Percentiles rank a stretch among this genome's conserved stretches.
These are phyloP conservation scores for Trachelus iudaicus DNA, from an alignment of 2,888 invertebrate species.

Conservation along the genomic window DNA sequence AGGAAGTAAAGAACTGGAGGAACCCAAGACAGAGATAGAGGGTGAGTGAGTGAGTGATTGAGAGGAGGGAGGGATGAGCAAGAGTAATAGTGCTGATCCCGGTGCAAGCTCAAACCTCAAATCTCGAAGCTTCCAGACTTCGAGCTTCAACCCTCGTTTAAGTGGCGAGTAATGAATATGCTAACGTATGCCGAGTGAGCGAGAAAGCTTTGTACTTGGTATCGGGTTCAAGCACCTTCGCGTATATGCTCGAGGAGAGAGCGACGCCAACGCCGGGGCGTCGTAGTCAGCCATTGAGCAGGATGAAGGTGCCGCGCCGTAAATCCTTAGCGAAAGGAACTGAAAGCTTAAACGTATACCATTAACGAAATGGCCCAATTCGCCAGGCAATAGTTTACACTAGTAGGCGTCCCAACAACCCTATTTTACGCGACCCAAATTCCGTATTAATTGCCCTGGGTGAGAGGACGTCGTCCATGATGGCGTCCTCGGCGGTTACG, in stretches of 20 bases:
- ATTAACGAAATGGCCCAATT: too few species aligned
- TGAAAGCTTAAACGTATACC: too few species aligned
- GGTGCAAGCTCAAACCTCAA: slow-evolving; percentile 29
- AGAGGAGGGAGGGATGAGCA: background rate
- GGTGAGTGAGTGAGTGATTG: background rate
- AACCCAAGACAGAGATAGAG: background rate
- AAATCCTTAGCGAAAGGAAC: background rate
- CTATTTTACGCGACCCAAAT: too few species aligned
- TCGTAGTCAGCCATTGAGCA: background rate
- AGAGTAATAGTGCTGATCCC: slow-evolving; percentile 53
- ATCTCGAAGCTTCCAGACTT: slow-evolving; percentile 33
- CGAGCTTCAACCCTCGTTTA: slow-evolving; percentile 38
- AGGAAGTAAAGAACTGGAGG: too few species aligned
- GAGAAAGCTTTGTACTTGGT: slow-evolving; percentile 56
- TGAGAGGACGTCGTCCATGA: too few species aligned
- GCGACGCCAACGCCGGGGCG: background rate
- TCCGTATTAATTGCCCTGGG: too few species aligned
- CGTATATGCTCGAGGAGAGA: slow-evolving; percentile 16
- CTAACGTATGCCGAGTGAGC: slow-evolving; percentile 58
- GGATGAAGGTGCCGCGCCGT: background rate
- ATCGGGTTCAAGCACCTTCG: slow-evolving; percentile 52
- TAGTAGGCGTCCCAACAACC: too few species aligned
- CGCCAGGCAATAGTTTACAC: too few species aligned
- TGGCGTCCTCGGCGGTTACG: too few species aligned
- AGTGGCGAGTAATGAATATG: slow-evolving; percentile 62